Evolutionary conservation across 1,140 invertebrate genomes (phyloP).

Genomic region (Drosophila sechellia): DNA sequence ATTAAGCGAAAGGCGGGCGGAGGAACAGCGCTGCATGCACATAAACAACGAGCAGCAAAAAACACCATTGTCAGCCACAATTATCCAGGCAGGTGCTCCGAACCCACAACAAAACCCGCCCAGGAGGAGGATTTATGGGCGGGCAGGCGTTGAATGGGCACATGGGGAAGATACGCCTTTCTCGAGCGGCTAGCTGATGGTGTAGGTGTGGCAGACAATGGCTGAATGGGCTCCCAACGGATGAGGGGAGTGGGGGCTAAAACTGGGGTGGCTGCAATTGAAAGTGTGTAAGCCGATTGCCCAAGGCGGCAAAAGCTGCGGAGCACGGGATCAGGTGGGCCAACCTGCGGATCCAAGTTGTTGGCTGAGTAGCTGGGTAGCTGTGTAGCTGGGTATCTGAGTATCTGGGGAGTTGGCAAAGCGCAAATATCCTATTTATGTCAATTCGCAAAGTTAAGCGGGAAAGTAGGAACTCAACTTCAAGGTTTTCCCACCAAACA

Average conservation of each 20-base stretch:
- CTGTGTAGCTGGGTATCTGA: background rate
- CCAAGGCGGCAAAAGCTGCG: slow-evolving; percentile 17
- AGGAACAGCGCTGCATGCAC: slow-evolving; percentile 25
- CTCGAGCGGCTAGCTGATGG: slow-evolving; percentile 28
- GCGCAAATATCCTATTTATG: slow-evolving; percentile 44
- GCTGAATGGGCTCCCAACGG: slow-evolving; percentile 17
- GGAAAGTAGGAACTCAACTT: slow-evolving; percentile 33
- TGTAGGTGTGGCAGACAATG: slow-evolving; percentile 28
- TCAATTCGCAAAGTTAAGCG: slow-evolving; percentile 31
- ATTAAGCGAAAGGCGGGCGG: slow-evolving; percentile 35
- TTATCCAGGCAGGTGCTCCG: slow-evolving; percentile 55
- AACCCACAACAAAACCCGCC: slow-evolving; percentile 29
- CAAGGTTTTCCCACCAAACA: slow-evolving; percentile 16
- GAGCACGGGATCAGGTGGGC: slow-evolving; percentile 29
- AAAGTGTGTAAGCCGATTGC: slow-evolving; percentile 53
- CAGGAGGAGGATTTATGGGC: slow-evolving; percentile 37
- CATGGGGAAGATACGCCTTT: slow-evolving; percentile 34
- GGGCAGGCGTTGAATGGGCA: slow-evolving; percentile 18
- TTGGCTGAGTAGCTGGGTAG: background rate
- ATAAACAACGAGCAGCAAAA: slow-evolving; percentile 44
- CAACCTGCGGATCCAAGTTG: background rate
- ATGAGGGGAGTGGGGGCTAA: background rate
- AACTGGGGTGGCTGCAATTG: slow-evolving; percentile 29
- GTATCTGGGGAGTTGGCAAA: background rate
- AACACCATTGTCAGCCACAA: slow-evolving; percentile 51